A percentile compares a stretch with the other conserved stretches of the same genome.
phyloP scores from a whole-genome alignment of 1,140 invertebrate genomes.

The Leptoteleia sp. region DNA sequence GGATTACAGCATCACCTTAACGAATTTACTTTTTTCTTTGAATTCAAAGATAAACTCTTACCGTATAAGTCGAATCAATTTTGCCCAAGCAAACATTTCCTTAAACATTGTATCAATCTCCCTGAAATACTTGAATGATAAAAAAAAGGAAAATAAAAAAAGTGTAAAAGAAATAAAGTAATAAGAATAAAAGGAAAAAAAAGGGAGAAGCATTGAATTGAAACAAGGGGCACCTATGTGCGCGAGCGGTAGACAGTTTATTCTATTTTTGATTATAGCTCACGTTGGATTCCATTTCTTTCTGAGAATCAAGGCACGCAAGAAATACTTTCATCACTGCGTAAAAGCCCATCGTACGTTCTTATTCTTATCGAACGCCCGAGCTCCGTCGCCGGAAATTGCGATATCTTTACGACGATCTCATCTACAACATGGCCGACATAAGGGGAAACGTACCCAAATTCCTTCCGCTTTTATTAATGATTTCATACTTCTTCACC shows the following conservation, averaged over 20 bases:
- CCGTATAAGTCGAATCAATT: no score
- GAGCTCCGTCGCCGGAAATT: slow-evolving; percentile 75
- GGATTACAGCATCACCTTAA: no score
- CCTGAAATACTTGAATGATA: no score
- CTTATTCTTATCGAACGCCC: slow-evolving; percentile 72
- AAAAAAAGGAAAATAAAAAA: no score
- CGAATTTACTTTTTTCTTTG: no score
- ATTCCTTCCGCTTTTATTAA: slow-evolving; percentile 66
- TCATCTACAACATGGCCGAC: slow-evolving; percentile 57
- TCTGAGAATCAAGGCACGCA: slow-evolving; percentile 45
- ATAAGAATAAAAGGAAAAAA: neutral
- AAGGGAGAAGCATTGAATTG: neutral
- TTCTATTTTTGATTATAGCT: slow-evolving; percentile 52
- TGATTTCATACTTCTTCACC: slow-evolving; percentile 49
- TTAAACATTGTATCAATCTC: no score
- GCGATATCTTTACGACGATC: slow-evolving; percentile 73
- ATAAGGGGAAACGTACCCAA: slow-evolving; percentile 51
- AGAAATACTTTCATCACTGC: slow-evolving; percentile 57
- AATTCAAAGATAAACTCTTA: no score
- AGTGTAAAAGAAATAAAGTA: no score
- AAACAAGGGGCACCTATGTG: slow-evolving; percentile 3
- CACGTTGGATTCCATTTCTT: slow-evolving; percentile 53
- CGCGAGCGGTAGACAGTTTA: slow-evolving; percentile 19
- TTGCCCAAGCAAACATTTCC: slow-evolving; percentile 5
- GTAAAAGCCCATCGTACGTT: slow-evolving; percentile 62